Base-by-base conservation (phyloP, 1,140 invertebrate genomes). In the Drosophila pruinosa region DNA sequence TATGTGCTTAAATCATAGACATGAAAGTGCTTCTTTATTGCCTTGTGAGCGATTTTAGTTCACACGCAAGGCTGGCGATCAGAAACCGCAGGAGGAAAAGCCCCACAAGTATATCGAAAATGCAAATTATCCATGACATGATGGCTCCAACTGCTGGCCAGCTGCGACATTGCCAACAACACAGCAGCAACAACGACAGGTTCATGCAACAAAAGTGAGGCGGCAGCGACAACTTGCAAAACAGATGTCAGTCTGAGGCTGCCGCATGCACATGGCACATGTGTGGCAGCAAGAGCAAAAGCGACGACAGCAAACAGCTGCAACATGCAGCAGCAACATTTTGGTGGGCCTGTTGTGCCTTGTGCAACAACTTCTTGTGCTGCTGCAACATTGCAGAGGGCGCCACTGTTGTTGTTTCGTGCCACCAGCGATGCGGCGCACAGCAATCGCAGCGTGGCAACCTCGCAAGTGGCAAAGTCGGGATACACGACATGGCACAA, bases 371-470 rank as follows among this genome's bases (percentile, higher is more conserved):
- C 74, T 78, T 80, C 65, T 70, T 72, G 72, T 81, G 81, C 78
- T 86, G 81, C 86, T 85, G 86, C 86, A 82, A 85, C 86, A 89
- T 85, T 81, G 88, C 83, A 90, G 83, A 90, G 89, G 89, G 89
- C 89, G 89, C 83, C 82, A 85, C 76, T 90, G 89, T 90, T 90
- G 89, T 90, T 90, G 89, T 90, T 90, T 75, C 75, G 71, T 90
- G 89, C 89, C 89, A 90, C 89, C 82, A 90, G 71, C 70, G 58
- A 85, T 78, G 77, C 78, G 89, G 89, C 89, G 80, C 72, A 74
- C 89, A 89, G 78, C 50, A 90, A 89, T 28, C 31, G 62, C 47
- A 68, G 59, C 48, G 64, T n/a, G n/a, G n/a, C 31, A 4, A 22
- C 61, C 56, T 54, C 57, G 53, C 53, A 76, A 72, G 72, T 73